Percentiles rank a stretch among this genome's conserved stretches.
Conservation (phyloP, 2,797 vertebrate species). For the Kryptopterus vitreolus region DNA sequence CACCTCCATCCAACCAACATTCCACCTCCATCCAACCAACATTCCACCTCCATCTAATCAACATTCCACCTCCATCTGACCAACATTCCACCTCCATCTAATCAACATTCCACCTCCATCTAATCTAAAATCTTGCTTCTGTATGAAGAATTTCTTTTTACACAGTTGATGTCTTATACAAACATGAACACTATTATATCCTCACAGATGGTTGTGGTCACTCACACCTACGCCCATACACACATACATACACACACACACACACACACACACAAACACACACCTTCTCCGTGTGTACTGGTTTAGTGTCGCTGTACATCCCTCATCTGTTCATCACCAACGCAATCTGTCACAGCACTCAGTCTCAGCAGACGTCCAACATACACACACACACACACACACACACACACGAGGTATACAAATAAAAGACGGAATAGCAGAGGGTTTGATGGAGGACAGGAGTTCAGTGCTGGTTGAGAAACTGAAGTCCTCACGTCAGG, state of each 20-base stretch:
- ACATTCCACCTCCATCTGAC: no score
- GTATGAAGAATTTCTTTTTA: background rate
- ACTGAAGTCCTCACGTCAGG: no score
- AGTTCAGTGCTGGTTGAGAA: no score
- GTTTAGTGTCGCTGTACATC: background rate
- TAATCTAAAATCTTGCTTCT: background rate
- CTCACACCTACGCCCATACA: background rate
- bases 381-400: background rate
- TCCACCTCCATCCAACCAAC: no score
- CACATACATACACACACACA: constrained; percentile 8
- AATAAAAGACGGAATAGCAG: no score
- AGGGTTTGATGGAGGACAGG: no score
- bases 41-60: no score
- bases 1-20: no score
- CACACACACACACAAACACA: background rate
- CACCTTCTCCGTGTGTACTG: constrained; percentile 10
- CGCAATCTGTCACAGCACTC: constrained; percentile 30
- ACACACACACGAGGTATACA: no score
- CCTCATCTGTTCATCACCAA: constrained; percentile 17
- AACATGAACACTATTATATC: background rate
- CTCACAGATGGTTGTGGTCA: constrained; percentile 21
- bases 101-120: no score
- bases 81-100: no score
- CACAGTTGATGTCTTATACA: background rate
- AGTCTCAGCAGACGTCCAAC: background rate